A percentile compares a stretch with the other conserved stretches of the same genome.
phyloP scores from a whole-genome alignment of 2,888 invertebrate species.

The Dendrolimus houi region DNA sequence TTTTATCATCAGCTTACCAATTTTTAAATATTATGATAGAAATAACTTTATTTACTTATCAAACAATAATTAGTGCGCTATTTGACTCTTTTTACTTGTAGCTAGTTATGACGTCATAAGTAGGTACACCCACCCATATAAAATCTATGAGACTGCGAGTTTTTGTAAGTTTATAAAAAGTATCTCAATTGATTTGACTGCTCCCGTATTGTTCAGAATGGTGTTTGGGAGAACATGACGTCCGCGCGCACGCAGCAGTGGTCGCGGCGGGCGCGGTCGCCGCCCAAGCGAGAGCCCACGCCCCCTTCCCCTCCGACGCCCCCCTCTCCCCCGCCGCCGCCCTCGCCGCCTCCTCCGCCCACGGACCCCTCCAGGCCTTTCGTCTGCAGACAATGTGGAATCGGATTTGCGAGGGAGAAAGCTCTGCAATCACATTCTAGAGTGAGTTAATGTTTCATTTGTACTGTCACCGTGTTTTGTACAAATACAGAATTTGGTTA shows the following conservation, averaged over 20 bases:
- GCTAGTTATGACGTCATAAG: no score
- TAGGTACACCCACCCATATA: no score
- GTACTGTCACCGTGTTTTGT: no score
- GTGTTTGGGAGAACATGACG: constrained; percentile 67
- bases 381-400: constrained; percentile 80
- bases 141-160: no score
- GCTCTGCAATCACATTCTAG: constrained; percentile 85
- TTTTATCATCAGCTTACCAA: no score
- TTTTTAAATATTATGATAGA: no score
- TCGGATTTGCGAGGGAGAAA: constrained; percentile 88
- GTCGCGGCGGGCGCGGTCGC: constrained; percentile 44
- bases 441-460: constrained; percentile 35
- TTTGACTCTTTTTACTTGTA: no score
- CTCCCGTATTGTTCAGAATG: constrained; percentile 30
- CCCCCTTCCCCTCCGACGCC: constrained; percentile 30
- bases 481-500: no score
- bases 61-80: no score
- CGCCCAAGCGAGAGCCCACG: constrained; percentile 38
- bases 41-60: no score
- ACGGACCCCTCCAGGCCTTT: constrained; percentile 85
- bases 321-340: constrained; percentile 23
- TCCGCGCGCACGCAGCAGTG: constrained; percentile 72
- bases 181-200: no score
- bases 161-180: no score
- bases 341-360: constrained; percentile 44